These are phyloP conservation scores for Epinephelus malabaricus DNA, from an alignment of 2,797 vertebrate species.

Conservation along the genomic window DNA sequence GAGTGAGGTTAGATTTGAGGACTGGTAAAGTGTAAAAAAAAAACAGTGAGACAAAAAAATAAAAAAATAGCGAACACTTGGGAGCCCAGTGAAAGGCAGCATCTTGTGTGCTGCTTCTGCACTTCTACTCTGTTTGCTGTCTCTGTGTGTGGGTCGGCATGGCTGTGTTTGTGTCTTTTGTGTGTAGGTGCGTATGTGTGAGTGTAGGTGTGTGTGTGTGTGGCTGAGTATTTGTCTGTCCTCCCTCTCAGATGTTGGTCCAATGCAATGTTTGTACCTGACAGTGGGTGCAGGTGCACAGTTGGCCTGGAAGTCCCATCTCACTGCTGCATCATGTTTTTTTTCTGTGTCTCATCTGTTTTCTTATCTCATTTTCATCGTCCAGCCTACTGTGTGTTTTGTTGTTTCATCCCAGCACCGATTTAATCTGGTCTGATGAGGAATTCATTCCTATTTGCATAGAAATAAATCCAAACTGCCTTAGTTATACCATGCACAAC, in stretches of 20 bases:
- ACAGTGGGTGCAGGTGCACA: constrained; percentile 59
- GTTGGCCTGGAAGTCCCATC: constrained; percentile 36
- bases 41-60: neutral
- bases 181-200: constrained; percentile 7
- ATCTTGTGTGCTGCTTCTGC: constrained; percentile 5
- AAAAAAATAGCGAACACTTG: neutral
- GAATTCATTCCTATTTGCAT: constrained; percentile 9
- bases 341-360: constrained; percentile 25
- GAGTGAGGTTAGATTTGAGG: constrained; percentile 10
- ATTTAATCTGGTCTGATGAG: constrained; percentile 14
- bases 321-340: constrained; percentile 36
- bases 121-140: constrained; percentile 19
- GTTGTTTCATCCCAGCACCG: constrained; percentile 22
- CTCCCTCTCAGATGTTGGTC: constrained; percentile 45
- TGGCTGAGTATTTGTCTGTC: constrained; percentile 25
- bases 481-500: neutral
- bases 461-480: neutral
- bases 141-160: neutral
- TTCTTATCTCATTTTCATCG: constrained; percentile 25
- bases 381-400: neutral
- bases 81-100: constrained; percentile 18
- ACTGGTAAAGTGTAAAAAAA: neutral
- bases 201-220: constrained; percentile 6
- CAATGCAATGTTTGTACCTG: constrained; percentile 53
- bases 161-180: neutral